Base-by-base conservation (phyloP, 2,797 vertebrate genomes). In the Pangasius krempfi region DNA sequence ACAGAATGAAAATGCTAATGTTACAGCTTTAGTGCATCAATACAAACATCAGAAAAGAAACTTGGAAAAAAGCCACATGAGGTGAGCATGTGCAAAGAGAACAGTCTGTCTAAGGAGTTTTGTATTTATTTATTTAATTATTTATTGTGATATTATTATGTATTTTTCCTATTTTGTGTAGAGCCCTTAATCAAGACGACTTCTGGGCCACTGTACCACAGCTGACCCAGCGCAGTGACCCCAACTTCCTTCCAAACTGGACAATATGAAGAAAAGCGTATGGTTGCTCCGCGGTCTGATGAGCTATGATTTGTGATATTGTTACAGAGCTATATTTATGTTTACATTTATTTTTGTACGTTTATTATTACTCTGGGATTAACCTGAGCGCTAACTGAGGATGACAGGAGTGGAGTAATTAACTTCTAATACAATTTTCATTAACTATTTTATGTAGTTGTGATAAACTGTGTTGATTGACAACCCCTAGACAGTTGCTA, bases 21-120 rank as follows among this genome's bases (percentile, higher is more conserved):
- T 68, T 84, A 70, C 82, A 50, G 33, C 58, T 44, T 82, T 27
- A 60, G 79, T 25, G 78, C 20, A 58, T 81, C 78, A 81, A 9
- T 64, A 52, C 62, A 66, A 84, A 62, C 37, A 82, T 82, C 33
- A 82, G 10, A 60, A 27, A 27, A 44, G 25, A 52, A 84, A 4
- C 79, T 40, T 81, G 54, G 54, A 62, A 62, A 56, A 82, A 62
- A 27, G 20, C 79, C 56, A 78, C 37, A 56, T 33, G 78, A 80
- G 30, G 8, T 58, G 50, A 80, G 5, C 30, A 81, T 37, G 52
- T 79, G 18, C 52, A 80, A 22, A 82, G 37, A 44, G 6, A 44
- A 27, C 40, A 50, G 6, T 30, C 44, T 30, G 8, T n/a, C 27
- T n/a, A 81, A 40, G 33, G 33, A 81, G 9, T 12, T n/a, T 22